Evolutionary conservation across 2,888 invertebrate species (phyloP), one percentile per base, ranked within the genome.

Genomic region (Urechis unicinctus): DNA sequence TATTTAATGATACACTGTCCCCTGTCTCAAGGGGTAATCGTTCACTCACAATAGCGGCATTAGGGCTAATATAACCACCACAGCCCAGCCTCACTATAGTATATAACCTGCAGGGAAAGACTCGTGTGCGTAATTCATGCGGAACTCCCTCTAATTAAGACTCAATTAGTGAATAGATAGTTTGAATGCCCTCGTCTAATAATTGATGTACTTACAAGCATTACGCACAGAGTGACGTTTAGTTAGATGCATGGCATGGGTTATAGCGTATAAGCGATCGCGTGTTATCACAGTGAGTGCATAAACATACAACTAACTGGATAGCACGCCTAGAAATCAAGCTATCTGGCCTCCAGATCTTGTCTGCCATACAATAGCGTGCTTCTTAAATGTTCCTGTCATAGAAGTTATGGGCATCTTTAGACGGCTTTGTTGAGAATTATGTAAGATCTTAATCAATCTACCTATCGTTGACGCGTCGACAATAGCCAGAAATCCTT

Each of bases 291-390:
- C 91, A 1, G 96, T 92, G 69, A 97, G 81, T 2, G 96, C 96
- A 81, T 88, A 96, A 44, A 97, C 96, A 41, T 92, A 91, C 57
- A 97, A 81, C 80, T 96, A 95, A 1, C 92, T 91, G 63, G 91
- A 91, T 25, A 95, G 82, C 31, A 95, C 94, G 4, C 93, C 94
- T 48, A 97, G 83, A 76, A 96, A 95, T 29, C 97, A 96, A 1
- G 95, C 93, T 49, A 93, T 82, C 72, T 91, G 89, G 79, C 96
- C 97, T 28, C 90, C 91, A 42, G 86, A 84, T 29, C 92, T 92
- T 86, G 91, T 89, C 82, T 97, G 97, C 96, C 97, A 97, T 0
- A 89, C 88, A 62, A 97, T 93, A 21, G 96, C 96, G 80, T 91
- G 91, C 83, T 88, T 90, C 66, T 94, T 87, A 80, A 96, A 97